Evolutionary conservation across 2,113 vertebrate species (phyloP).

Genomic region (Zapus hudsonius): DNA sequence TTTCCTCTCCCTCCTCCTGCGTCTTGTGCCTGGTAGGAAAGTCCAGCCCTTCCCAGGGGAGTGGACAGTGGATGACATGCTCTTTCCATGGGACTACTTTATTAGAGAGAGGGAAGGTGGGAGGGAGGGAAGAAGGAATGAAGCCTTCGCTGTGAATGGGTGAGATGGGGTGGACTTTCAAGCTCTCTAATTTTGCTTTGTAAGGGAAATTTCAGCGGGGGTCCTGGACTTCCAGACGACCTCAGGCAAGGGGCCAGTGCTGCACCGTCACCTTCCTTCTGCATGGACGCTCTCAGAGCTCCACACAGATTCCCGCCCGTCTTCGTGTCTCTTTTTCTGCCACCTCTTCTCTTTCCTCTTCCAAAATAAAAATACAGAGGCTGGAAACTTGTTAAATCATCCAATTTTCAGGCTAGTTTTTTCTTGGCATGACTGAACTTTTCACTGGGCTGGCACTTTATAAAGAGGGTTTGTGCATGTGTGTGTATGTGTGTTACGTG

Average conservation of each 20-base stretch:
- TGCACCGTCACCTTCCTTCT: background rate
- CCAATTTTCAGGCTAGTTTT: background rate
- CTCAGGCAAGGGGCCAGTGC: background rate
- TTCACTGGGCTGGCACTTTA: background rate
- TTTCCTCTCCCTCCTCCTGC: background rate
- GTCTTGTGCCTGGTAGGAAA: accelerated
- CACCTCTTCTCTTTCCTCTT: constrained; percentile 11
- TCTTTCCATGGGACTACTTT: background rate
- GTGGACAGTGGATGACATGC: accelerated
- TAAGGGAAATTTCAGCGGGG: accelerated
- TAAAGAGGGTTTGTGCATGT: background rate
- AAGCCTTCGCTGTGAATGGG: background rate
- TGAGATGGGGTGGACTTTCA: background rate
- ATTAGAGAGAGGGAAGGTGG: background rate
- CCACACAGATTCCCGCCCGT: background rate
- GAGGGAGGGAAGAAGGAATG: background rate
- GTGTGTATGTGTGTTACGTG: too few relatives aligned
- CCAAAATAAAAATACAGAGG: background rate
- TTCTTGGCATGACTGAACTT: background rate
- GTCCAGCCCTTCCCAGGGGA: background rate
- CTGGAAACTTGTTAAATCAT: background rate
- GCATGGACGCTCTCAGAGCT: accelerated
- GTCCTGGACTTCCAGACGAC: background rate
- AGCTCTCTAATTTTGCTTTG: background rate
- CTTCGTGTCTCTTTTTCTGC: background rate